Evolutionary conservation across 2,113 vertebrate genomes (phyloP).

Genomic region (Odocoileus hemionus): DNA sequence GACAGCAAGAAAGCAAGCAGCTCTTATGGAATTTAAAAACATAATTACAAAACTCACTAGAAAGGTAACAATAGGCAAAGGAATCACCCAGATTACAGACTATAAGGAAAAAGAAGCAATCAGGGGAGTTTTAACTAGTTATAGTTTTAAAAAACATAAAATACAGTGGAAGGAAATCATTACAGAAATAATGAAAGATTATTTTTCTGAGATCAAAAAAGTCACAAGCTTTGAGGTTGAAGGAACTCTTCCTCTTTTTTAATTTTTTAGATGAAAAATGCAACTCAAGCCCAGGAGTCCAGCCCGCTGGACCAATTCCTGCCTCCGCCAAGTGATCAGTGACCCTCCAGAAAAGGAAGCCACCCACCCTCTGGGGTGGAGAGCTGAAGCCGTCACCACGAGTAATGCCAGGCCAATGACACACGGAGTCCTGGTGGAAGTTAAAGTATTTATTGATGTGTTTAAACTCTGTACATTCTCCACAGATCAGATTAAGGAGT

Average conservation of each 20-base stretch:
- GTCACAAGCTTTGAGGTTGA: neutral
- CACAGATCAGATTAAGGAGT: constrained; percentile 93
- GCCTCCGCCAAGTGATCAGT: neutral
- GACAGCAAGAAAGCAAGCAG: neutral
- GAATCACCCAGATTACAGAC: neutral
- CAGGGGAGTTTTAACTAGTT: neutral
- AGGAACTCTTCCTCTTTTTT: neutral
- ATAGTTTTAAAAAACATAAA: neutral
- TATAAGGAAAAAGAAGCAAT: neutral
- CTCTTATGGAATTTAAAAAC: neutral
- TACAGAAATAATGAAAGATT: neutral
- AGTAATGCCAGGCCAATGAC: constrained; percentile 1
- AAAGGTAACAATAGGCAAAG: neutral
- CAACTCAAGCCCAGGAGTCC: neutral
- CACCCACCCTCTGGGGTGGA: accelerated
- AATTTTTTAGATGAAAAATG: neutral
- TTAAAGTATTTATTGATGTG: constrained; percentile 98
- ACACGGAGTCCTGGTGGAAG: constrained; percentile 82
- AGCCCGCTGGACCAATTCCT: neutral
- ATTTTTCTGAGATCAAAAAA: neutral
- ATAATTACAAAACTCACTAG: neutral
- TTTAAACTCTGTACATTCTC: constrained; percentile 88
- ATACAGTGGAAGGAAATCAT: neutral
- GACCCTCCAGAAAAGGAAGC: neutral
- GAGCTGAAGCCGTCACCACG: neutral